Conservation (phyloP, 2,113 vertebrate species). For the Hippolais icterina region DNA sequence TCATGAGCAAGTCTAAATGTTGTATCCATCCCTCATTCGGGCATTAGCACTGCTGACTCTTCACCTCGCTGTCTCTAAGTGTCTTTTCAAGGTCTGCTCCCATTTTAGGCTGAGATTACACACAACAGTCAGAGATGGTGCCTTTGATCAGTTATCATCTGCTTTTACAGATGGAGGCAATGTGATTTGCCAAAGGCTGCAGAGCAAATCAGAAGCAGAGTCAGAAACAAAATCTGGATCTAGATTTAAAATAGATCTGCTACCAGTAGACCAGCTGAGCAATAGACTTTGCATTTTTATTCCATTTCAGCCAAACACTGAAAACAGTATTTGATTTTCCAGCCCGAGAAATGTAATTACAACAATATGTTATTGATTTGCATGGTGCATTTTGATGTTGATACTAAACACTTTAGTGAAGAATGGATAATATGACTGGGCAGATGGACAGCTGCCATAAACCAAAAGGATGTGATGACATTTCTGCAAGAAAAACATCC, state of each 20-base stretch:
- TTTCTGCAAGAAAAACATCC: slow-evolving; percentile 29
- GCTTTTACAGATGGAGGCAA: slow-evolving; percentile 42
- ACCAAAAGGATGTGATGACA: slow-evolving; percentile 40
- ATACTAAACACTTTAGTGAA: slow-evolving; percentile 22
- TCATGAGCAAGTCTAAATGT: background rate
- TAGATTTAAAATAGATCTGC: slow-evolving; percentile 23
- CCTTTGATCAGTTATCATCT: slow-evolving; percentile 53
- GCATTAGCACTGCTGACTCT: background rate
- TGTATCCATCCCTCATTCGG: accelerated
- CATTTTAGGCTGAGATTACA: background rate
- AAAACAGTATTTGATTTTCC: slow-evolving; percentile 21
- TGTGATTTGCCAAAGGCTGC: slow-evolving; percentile 21
- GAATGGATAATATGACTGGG: background rate
- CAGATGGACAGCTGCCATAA: slow-evolving; percentile 50
- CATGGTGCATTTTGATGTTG: slow-evolving; percentile 25
- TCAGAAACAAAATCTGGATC: slow-evolving; percentile 29
- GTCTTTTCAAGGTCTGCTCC: slow-evolving; percentile 8
- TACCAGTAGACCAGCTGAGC: background rate
- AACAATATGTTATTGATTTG: slow-evolving; percentile 52
- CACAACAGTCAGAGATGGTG: background rate
- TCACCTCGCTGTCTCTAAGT: background rate
- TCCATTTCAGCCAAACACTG: background rate
- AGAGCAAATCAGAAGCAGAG: slow-evolving; percentile 43
- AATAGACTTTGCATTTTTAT: slow-evolving; percentile 16
- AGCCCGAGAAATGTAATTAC: background rate